Percentiles rank a stretch among this genome's conserved stretches.
Conservation (phyloP, 2,113 vertebrate genomes). For the Brachyistius frenatus region DNA sequence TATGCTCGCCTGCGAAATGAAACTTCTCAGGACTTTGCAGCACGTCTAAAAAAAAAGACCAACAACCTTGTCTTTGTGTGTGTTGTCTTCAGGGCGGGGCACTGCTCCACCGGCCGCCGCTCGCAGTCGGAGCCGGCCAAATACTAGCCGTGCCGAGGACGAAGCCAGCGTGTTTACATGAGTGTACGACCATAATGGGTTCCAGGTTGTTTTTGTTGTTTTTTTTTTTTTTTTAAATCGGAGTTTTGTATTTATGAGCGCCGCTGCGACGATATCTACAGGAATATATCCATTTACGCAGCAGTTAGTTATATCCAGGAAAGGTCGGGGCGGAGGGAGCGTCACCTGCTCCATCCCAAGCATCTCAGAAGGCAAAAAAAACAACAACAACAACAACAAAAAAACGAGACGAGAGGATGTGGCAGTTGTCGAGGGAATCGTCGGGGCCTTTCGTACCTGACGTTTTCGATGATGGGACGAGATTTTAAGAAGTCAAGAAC, state of each 20-base stretch:
- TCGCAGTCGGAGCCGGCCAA: conserved; percentile 19
- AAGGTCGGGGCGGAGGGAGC: not conserved
- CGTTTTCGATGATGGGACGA: not conserved
- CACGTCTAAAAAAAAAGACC: no score
- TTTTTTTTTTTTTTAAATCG: not conserved
- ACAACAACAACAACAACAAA: no score
- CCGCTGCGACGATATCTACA: conserved; percentile 3
- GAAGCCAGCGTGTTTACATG: conserved; percentile 31
- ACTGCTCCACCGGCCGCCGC: conserved; percentile 54
- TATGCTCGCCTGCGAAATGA: no score
- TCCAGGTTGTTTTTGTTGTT: not conserved
- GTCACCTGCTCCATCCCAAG: not conserved
- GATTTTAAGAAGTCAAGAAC: not conserved
- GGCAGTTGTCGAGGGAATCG: not conserved
- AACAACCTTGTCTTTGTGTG: not conserved
- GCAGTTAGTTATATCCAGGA: not conserved
- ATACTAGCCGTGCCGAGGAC: conserved; percentile 29
- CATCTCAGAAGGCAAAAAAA: not conserved
- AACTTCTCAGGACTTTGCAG: no score
- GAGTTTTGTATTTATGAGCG: conserved; percentile 36
- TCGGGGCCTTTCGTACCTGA: no score
- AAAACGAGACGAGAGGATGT: not conserved
- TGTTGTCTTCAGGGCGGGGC: conserved; percentile 58
- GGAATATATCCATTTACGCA: not conserved
- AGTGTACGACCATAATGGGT: not conserved